phyloP scores from a whole-genome alignment of 2,888 invertebrate species.

The Pteria penguin region DNA sequence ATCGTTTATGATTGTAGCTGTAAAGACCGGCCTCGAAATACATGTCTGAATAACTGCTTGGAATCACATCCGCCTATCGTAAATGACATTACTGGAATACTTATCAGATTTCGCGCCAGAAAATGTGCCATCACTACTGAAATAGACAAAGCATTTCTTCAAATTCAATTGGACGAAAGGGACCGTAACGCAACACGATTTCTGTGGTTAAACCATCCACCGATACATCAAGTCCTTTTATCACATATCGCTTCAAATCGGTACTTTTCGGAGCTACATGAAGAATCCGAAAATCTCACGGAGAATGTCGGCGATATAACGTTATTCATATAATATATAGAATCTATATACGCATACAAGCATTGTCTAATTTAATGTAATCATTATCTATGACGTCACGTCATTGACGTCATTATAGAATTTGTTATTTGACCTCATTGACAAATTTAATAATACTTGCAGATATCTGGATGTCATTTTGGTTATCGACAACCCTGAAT shows the following conservation, averaged over 20 bases:
- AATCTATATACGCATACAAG: no score
- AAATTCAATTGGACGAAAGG: slow-evolving; percentile 30
- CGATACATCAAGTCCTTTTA: slow-evolving; percentile 8
- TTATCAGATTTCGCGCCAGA: slow-evolving; percentile 43
- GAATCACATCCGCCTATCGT: slow-evolving; percentile 15
- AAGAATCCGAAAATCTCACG: no score
- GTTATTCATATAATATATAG: no score
- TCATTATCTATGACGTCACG: no score
- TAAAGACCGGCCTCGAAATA: slow-evolving; percentile 2
- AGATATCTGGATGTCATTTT: no score
- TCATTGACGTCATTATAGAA: no score
- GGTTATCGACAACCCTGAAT: no score
- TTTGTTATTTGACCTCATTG: no score
- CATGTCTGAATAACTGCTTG: slow-evolving; percentile 51
- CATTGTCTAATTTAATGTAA: no score
- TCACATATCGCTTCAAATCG: slow-evolving; percentile 29
- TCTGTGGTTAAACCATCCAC: slow-evolving; percentile 35
- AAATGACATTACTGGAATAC: slow-evolving; percentile 42
- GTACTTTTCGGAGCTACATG: slow-evolving; percentile 45
- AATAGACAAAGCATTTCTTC: slow-evolving; percentile 33
- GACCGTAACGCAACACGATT: slow-evolving; percentile 42
- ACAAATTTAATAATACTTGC: no score
- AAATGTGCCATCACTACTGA: slow-evolving; percentile 28
- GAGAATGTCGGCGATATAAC: no score
- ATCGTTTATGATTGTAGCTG: slow-evolving; percentile 36